A percentile compares a stretch with the other conserved stretches of the same genome.
Evolutionary conservation across 30 jellyfish, hydroid and myxozoan species (phyloP).

Genomic region (Pseudorhiza aurosa): DNA sequence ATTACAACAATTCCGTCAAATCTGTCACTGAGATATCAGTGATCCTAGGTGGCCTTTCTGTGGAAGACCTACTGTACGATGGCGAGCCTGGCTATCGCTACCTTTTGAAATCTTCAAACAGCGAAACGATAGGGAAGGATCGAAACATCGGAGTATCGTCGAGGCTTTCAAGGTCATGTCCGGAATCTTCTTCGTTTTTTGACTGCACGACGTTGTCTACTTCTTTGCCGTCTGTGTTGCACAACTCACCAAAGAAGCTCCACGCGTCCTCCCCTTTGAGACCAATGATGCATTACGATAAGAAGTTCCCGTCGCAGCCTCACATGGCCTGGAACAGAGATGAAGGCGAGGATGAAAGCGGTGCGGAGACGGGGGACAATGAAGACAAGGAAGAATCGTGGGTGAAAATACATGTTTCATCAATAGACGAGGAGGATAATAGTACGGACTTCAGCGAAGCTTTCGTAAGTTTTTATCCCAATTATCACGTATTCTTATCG

Average conservation of each 20-base stretch:
- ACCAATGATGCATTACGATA: slow-evolving; percentile 66
- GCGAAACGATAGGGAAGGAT: background rate
- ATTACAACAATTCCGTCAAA: slow-evolving; percentile 49
- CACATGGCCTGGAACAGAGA: slow-evolving; percentile 24
- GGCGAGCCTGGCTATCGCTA: slow-evolving; percentile 73
- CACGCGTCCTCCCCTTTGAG: slow-evolving; percentile 35
- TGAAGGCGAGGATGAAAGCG: slow-evolving; percentile 38
- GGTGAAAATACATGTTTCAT: slow-evolving; percentile 51
- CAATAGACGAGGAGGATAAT: slow-evolving; percentile 29
- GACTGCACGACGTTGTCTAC: slow-evolving; percentile 41
- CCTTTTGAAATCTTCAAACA: slow-evolving; percentile 71
- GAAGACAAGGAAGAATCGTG: slow-evolving; percentile 32
- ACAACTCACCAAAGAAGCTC: slow-evolving; percentile 56
- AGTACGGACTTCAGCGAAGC: background rate
- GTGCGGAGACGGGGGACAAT: background rate
- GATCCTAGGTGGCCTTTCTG: slow-evolving; percentile 68
- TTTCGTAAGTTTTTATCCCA: slow-evolving; percentile 55
- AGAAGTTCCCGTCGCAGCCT: slow-evolving; percentile 76
- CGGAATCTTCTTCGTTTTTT: slow-evolving; percentile 50
- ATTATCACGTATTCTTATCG: no score
- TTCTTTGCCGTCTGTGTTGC: slow-evolving; percentile 66
- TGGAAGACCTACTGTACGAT: slow-evolving; percentile 84
- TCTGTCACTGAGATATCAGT: slow-evolving; percentile 55
- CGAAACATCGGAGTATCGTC: slow-evolving; percentile 30
- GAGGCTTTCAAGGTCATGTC: slow-evolving; percentile 79